phyloP scores from a whole-genome alignment of 2,113 vertebrate genomes.

The Ceratotherium simum region DNA sequence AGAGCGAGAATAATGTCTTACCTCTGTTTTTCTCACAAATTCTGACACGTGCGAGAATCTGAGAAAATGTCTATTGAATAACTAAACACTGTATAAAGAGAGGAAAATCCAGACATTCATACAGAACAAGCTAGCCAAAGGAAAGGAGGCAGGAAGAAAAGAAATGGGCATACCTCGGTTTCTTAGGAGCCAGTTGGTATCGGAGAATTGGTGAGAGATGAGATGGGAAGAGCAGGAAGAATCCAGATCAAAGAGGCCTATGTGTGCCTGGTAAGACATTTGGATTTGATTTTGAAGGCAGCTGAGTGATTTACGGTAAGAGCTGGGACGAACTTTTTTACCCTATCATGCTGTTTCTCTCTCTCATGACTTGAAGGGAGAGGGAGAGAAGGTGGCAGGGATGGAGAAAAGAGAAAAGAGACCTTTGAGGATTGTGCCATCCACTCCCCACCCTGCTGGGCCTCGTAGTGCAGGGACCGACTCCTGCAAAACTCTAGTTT shows the following conservation, averaged over 20 bases:
- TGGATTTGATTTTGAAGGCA: background rate
- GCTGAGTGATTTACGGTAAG: background rate
- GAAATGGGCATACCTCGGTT: background rate
- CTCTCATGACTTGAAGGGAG: background rate
- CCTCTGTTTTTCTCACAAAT: background rate
- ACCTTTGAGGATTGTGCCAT: background rate
- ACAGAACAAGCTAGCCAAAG: background rate
- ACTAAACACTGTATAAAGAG: slow-evolving; percentile 1
- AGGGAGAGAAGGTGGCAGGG: background rate
- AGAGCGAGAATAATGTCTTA: background rate
- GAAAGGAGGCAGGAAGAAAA: background rate
- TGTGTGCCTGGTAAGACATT: background rate
- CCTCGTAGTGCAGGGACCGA: background rate
- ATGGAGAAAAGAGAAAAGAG: background rate
- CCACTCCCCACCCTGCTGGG: background rate
- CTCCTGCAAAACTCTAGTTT: background rate
- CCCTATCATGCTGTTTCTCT: background rate
- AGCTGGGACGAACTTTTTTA: background rate
- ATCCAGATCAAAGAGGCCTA: background rate
- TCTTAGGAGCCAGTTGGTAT: background rate
- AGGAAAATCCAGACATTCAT: background rate
- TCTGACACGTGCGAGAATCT: background rate
- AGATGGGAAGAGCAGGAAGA: background rate
- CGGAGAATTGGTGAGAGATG: background rate
- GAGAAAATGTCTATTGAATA: background rate